Percentiles rank a stretch among this genome's conserved stretches.
Conservation (phyloP, 2,888 invertebrate genomes). For the Drosophila colorata region DNA sequence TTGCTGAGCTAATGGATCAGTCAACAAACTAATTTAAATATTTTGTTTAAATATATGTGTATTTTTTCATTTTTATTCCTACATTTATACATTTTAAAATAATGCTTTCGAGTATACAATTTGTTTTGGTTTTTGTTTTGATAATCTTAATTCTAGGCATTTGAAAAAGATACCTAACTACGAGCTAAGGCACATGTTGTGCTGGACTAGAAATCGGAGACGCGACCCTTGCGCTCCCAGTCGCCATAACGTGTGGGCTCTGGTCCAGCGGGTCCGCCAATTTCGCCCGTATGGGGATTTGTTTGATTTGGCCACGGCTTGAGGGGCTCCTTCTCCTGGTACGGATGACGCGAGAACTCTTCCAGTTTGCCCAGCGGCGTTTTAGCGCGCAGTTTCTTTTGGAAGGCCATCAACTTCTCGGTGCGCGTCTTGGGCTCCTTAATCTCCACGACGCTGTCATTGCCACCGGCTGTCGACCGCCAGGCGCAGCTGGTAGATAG, state of each 20-base stretch:
- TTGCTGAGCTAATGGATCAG: conserved; percentile 43
- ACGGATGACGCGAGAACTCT: conserved; percentile 90
- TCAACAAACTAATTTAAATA: conserved; percentile 3
- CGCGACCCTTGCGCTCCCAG: conserved; percentile 99
- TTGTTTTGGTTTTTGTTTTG: conserved; percentile 34
- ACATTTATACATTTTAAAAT: conserved; percentile 46
- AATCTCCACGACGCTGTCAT: conserved; percentile 66
- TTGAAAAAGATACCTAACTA: conserved; percentile 55
- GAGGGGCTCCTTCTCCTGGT: conserved; percentile 93
- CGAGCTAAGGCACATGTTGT: conserved; percentile 55
- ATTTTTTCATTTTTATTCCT: conserved; percentile 17
- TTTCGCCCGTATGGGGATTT: conserved; percentile 97
- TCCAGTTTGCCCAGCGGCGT: conserved; percentile 91
- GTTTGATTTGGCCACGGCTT: conserved; percentile 93
- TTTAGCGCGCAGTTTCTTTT: conserved; percentile 90
- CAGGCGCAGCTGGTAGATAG: conserved; percentile 69
- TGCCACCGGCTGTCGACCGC: conserved; percentile 37
- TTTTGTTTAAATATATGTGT: conserved; percentile 12
- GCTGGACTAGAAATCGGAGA: conserved; percentile 93
- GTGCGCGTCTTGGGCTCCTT: conserved; percentile 83
- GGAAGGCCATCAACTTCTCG: conserved; percentile 89
- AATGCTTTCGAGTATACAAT: conserved; percentile 47
- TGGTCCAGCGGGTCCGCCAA: conserved; percentile 97
- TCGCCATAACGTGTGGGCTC: conserved; percentile 99
- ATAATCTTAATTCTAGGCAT: conserved; percentile 44